These are phyloP conservation scores for Aix galericulata DNA, from an alignment of 2,113 vertebrate species.

Conservation along the genomic window DNA sequence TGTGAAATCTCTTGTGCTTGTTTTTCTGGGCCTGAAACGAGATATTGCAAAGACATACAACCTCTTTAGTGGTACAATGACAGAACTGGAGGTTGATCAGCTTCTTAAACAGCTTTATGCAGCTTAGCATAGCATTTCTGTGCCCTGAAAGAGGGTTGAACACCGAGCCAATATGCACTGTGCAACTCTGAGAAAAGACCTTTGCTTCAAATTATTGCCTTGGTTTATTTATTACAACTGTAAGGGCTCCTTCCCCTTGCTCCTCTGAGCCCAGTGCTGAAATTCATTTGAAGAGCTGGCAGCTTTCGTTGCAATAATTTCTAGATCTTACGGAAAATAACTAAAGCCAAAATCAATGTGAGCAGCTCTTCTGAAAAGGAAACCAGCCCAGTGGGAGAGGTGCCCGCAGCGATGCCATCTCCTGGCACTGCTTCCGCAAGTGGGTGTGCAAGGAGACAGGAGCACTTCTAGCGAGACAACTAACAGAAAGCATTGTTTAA, in stretches of 20 bases:
- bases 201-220: slow-evolving; percentile 1
- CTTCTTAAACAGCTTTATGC: neutral
- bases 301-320: slow-evolving; percentile 29
- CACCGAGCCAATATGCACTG: neutral
- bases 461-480: slow-evolving; percentile 9
- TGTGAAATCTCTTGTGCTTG: neutral
- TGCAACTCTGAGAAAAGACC: slow-evolving; percentile 24
- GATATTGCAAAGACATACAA: neutral
- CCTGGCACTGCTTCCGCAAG: neutral
- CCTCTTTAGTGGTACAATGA: neutral
- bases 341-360: slow-evolving; percentile 36
- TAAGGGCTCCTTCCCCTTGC: neutral
- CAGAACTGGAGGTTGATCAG: neutral
- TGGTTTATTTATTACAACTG: slow-evolving; percentile 35
- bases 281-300: neutral
- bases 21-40: neutral
- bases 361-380: slow-evolving; percentile 16
- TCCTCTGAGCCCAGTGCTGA: neutral
- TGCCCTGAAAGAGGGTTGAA: neutral
- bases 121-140: neutral
- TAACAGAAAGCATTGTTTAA: slow-evolving; percentile 10
- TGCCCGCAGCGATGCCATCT: neutral
- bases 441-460: neutral
- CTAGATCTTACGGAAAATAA: slow-evolving; percentile 33
- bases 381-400: neutral